A percentile compares a stretch with the other conserved stretches of the same genome.
These are phyloP conservation scores for Andrena praecox DNA, from an alignment of 2,888 invertebrate species.

Conservation along the genomic window DNA sequence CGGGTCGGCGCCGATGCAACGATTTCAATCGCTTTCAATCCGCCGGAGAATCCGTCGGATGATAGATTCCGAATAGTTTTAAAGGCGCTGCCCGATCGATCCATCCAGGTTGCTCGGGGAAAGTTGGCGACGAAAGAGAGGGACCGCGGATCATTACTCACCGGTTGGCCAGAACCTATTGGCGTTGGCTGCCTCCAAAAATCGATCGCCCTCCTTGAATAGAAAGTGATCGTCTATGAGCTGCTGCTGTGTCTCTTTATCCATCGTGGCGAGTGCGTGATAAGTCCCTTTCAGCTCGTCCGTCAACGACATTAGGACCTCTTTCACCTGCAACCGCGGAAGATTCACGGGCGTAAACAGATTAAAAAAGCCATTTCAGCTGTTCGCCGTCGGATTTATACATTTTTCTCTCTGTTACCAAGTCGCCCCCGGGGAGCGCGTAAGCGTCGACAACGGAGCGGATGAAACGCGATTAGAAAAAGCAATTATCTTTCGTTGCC, in stretches of 20 bases:
- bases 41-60: neutral
- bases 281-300: conserved; percentile 88
- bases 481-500: conserved; percentile 28
- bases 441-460: conserved; percentile 4
- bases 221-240: conserved; percentile 88
- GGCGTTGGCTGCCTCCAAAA: conserved; percentile 86
- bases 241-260: conserved; percentile 87
- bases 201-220: conserved; percentile 88
- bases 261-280: conserved; percentile 87
- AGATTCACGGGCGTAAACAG: conserved; percentile 28
- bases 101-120: conserved; percentile 8
- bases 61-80: conserved; percentile 46
- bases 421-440: neutral
- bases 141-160: conserved; percentile 60
- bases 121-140: conserved; percentile 16
- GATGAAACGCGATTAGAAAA: conserved; percentile 37
- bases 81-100: conserved; percentile 29
- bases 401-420: neutral
- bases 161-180: conserved; percentile 90
- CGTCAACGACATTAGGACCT: conserved; percentile 84
- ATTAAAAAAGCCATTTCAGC: conserved; percentile 35
- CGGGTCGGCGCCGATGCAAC: no score
- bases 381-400: conserved; percentile 3
- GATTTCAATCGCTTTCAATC: conserved; percentile 11
- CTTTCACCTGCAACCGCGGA: conserved; percentile 38